Conservation (phyloP, 92 coral and sea anemone species). For the Parazoanthus atlanticus region DNA sequence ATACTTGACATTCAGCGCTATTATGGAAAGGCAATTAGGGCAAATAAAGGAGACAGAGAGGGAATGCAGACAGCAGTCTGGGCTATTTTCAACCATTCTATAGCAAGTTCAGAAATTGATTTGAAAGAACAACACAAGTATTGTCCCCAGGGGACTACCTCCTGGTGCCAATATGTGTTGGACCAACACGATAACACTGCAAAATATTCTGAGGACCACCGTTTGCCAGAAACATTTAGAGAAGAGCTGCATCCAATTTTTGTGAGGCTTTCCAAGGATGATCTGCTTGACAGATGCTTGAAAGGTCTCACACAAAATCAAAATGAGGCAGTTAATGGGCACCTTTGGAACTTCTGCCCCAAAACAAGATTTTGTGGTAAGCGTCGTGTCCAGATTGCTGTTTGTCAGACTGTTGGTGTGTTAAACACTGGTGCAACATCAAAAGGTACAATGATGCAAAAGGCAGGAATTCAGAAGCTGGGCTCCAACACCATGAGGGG, state of each 20-base stretch:
- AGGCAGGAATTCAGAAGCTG: slow-evolving; percentile 33
- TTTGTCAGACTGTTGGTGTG: slow-evolving; percentile 59
- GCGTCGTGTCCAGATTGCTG: slow-evolving; percentile 58
- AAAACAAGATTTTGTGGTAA: slow-evolving; percentile 63
- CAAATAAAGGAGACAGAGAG: slow-evolving; percentile 1
- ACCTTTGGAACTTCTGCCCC: slow-evolving; percentile 63
- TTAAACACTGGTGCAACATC: slow-evolving; percentile 69
- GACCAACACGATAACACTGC: slow-evolving; percentile 45
- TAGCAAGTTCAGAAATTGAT: slow-evolving; percentile 20
- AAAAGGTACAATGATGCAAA: slow-evolving; percentile 52
- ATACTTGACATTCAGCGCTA: not conserved
- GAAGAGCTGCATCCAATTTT: slow-evolving; percentile 47
- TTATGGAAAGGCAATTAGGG: slow-evolving; percentile 10
- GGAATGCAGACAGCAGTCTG: slow-evolving; percentile 1
- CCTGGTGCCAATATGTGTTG: slow-evolving; percentile 62
- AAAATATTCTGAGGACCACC: slow-evolving; percentile 40
- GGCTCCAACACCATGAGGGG: slow-evolving; percentile 2
- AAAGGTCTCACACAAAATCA: slow-evolving; percentile 67
- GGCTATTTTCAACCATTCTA: slow-evolving; percentile 52
- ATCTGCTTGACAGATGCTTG: slow-evolving; percentile 53
- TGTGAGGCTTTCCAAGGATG: slow-evolving; percentile 49
- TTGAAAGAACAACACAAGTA: slow-evolving; percentile 56
- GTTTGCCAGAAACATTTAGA: slow-evolving; percentile 49
- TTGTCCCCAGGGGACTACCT: slow-evolving; percentile 45
- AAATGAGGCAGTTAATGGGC: slow-evolving; percentile 69